Conservation (phyloP, 2,113 vertebrate genomes). For the Strigops habroptila region DNA sequence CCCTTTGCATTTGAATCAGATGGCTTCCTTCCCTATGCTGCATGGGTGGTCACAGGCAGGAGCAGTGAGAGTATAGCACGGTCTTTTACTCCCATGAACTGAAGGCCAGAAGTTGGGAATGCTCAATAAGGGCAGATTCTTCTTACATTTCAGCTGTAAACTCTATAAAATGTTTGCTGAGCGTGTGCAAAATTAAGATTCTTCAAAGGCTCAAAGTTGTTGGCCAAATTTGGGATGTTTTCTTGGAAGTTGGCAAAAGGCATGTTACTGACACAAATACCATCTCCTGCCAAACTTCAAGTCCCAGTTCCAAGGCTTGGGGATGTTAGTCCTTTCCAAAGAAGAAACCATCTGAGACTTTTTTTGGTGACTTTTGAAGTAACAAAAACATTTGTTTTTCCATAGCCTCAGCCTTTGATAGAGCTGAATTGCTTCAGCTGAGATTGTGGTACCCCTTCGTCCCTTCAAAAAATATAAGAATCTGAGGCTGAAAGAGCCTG, state of each 20-base stretch:
- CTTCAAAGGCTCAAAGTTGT: not conserved
- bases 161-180: slow-evolving; percentile 6
- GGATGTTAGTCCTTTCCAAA: slow-evolving; percentile 16
- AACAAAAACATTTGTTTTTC: slow-evolving; percentile 39
- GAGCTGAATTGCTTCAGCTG: not conserved
- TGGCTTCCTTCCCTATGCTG: not conserved
- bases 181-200: not conserved
- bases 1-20: not conserved
- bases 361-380: slow-evolving; percentile 24
- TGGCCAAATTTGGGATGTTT: slow-evolving; percentile 63
- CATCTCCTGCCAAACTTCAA: slow-evolving; percentile 39
- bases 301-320: not conserved
- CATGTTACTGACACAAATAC: slow-evolving; percentile 23
- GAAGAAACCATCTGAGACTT: not conserved
- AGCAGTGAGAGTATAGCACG: rapidly evolving
- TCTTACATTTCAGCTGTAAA: not conserved
- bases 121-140: not conserved
- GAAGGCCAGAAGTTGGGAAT: not conserved
- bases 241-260: slow-evolving; percentile 46
- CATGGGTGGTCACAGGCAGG: not conserved
- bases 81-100: not conserved
- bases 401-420: slow-evolving; percentile 7
- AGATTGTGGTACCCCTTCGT: not conserved
- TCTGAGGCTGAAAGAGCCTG: not conserved
- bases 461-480: not conserved